These are phyloP conservation scores for Laticauda laticaudata DNA, from an alignment of 2,113 vertebrate species.

Conservation along the genomic window DNA sequence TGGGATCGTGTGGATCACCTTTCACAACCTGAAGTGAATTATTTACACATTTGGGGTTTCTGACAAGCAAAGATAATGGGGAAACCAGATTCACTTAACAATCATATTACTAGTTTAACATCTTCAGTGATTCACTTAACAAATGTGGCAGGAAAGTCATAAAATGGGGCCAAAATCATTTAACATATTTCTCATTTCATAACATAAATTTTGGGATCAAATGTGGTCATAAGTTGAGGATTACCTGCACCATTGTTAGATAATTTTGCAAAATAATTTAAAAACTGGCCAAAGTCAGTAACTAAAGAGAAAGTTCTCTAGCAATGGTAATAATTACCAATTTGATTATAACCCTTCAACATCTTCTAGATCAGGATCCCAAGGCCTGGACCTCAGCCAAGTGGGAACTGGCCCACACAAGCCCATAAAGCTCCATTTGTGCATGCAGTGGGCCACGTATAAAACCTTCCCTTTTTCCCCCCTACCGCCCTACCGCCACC, in stretches of 20 bases:
- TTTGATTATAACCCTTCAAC: not conserved
- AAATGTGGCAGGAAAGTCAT: not conserved
- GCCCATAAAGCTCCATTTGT: not conserved
- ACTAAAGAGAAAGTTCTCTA: not conserved
- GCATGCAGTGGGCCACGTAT: not conserved
- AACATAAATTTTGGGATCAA: not conserved
- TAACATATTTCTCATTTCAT: not conserved
- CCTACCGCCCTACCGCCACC: fast-evolving
- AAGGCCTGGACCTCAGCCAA: not conserved
- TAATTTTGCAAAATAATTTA: not conserved
- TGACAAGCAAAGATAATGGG: not conserved
- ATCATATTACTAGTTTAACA: not conserved
- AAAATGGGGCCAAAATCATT: not conserved
- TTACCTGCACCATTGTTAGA: not conserved
- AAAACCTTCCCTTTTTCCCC: not conserved
- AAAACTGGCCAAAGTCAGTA: not conserved
- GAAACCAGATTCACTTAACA: not conserved
- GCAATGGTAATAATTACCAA: not conserved
- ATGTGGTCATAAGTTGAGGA: not conserved
- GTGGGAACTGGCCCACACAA: not conserved
- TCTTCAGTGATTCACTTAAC: not conserved
- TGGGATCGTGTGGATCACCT: not conserved
- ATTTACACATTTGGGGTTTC: not conserved
- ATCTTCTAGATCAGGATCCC: not conserved
- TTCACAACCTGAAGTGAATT: not conserved